Evolutionary conservation across 2,888 invertebrate species (phyloP), one percentile per base, ranked within the genome.

Genomic region (Bruchidius siliquastri): DNA sequence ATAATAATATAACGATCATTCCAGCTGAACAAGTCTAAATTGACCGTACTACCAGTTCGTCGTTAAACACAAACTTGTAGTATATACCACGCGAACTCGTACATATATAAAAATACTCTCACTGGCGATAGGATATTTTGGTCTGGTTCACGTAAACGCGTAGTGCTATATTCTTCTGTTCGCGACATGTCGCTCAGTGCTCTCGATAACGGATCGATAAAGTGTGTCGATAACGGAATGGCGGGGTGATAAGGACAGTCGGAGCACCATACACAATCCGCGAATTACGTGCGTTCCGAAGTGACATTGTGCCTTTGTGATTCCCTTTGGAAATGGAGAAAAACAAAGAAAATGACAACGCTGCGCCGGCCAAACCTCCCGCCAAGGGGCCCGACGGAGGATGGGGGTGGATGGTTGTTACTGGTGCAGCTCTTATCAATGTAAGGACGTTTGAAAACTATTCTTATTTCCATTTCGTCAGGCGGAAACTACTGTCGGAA

Each of bases 381-480:
- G 6, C 49, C 49, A 49, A 49, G 49, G 49, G 49, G 13, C 95
- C 95, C 0, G 96, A 97, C 85, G 96, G 97, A 0, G 97, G 97
- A 21, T 97, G 97, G 97, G 97, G 97, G 0, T 97, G 96, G 96
- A 90, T 94, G 87, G 95, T 97, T 72, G 97, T 97, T 74, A 92
- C 96, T 83, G 96, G 94, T 67, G 97, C 97, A n/a, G 98, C 98
- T 87, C 93, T 98, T 92, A 95, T 99, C 81, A 98, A 99, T 87
- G 96, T 96, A 87, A 95, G 95, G 93, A 87, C 4, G n/a, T 18
- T 49, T 49, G 49, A 49, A 13, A 49, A 49, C 13, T 49, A 26
- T 4, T 26, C 26, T 26, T 26, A 8, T 26, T 26, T 26, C n/a
- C n/a, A n/a, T n/a, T n/a, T n/a, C n/a, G n/a, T n/a, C n/a, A n/a